Conservation (phyloP, 2,797 vertebrate genomes). For the Gobionotothen gibberifrons region DNA sequence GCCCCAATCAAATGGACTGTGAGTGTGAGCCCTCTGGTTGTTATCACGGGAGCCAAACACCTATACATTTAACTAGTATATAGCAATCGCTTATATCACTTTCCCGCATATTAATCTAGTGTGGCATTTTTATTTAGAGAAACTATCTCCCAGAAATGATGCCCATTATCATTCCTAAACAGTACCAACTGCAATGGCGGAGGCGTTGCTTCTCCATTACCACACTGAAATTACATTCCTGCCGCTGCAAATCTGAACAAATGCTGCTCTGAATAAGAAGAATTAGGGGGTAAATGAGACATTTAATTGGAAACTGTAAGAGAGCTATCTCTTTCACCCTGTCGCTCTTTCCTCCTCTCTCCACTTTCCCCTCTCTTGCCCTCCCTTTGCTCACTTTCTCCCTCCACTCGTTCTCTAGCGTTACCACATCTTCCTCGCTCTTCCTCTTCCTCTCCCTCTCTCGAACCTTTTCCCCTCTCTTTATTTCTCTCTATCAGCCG, state of each 20-base stretch:
- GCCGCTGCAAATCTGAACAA: constrained; percentile 79
- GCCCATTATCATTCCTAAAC: constrained; percentile 75
- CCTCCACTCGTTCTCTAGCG: constrained; percentile 49
- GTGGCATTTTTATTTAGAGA: constrained; percentile 71
- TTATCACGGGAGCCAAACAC: constrained; percentile 67
- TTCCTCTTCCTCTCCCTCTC: not conserved
- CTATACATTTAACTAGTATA: constrained; percentile 57
- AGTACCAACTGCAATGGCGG: constrained; percentile 61
- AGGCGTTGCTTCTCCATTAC: constrained; percentile 77
- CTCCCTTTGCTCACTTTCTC: constrained; percentile 47
- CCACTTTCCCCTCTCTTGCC: constrained; percentile 51
- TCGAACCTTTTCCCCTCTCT: not conserved
- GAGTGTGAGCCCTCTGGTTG: constrained; percentile 37
- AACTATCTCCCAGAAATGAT: constrained; percentile 72
- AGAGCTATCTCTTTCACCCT: constrained; percentile 71
- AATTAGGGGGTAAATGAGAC: constrained; percentile 87
- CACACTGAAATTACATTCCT: constrained; percentile 73
- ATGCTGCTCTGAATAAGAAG: constrained; percentile 79
- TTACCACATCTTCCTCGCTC: constrained; percentile 16
- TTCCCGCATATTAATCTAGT: constrained; percentile 60
- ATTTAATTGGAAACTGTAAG: constrained; percentile 86
- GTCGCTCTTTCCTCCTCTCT: constrained; percentile 30
- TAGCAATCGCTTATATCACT: constrained; percentile 61
- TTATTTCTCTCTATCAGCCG: constrained; percentile 62
- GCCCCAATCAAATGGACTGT: constrained; percentile 44